A percentile compares a stretch with the other conserved stretches of the same genome.
Conservation (phyloP, 2,888 invertebrate genomes). For the Pseudoips prasinana region DNA sequence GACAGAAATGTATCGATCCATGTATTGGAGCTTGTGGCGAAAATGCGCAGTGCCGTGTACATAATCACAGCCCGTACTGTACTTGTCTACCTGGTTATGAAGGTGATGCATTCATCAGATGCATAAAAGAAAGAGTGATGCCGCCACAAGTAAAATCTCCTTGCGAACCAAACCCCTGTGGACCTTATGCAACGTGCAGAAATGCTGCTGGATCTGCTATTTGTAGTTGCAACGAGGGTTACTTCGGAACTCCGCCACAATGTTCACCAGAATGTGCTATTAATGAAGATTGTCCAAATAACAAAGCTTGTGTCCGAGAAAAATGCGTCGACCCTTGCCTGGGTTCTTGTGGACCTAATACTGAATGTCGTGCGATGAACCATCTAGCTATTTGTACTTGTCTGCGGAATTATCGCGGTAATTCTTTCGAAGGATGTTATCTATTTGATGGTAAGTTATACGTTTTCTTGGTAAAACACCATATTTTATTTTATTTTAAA, state of each 20-base stretch:
- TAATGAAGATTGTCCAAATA: conserved; percentile 88
- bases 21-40: conserved; percentile 88
- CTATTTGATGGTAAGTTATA: conserved; percentile 52
- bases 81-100: conserved; percentile 87
- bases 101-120: conserved; percentile 87
- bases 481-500: too few relatives aligned
- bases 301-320: conserved; percentile 87
- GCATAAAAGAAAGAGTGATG: conserved; percentile 68
- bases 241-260: conserved; percentile 85
- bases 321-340: conserved; percentile 89
- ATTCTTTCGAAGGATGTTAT: conserved; percentile 84
- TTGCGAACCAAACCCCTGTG: conserved; percentile 87
- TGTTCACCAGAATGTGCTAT: conserved; percentile 90
- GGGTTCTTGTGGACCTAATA: conserved; percentile 86
- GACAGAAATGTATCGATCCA: conserved; percentile 90
- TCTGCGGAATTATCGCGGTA: conserved; percentile 84
- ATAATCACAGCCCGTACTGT: conserved; percentile 86
- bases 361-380: conserved; percentile 87
- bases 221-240: conserved; percentile 84
- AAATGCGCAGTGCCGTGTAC: conserved; percentile 87
- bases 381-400: conserved; percentile 91
- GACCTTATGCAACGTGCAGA: conserved; percentile 84
- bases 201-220: conserved; percentile 76
- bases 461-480: not conserved
- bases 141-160: conserved; percentile 77